Evolutionary conservation across 2,797 vertebrate genomes (phyloP).

Genomic region (Tragopan temminckii): DNA sequence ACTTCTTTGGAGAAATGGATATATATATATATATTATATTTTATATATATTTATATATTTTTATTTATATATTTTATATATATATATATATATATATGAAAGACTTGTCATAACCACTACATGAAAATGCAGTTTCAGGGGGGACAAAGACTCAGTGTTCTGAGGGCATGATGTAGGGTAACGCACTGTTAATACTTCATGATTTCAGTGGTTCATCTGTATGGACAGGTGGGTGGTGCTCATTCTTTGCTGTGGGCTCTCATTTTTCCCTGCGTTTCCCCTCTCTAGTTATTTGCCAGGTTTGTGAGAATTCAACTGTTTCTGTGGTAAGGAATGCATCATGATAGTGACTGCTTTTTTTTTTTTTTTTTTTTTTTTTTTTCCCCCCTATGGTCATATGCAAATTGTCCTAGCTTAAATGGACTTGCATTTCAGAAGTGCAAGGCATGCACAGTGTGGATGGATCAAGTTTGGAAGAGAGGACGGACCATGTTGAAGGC

Average conservation of each 20-base stretch:
- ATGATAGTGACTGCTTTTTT: neutral
- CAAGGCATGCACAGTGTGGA: too few species aligned
- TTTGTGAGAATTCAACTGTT: neutral
- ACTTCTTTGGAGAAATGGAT: neutral
- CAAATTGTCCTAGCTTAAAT: neutral
- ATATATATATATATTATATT: too few species aligned
- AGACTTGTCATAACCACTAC: accelerated
- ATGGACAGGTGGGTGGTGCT: neutral
- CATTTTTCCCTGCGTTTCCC: neutral
- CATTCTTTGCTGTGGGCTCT: neutral
- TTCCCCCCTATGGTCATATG: too few species aligned
- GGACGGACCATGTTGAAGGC: neutral
- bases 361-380: too few species aligned
- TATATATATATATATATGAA: too few species aligned
- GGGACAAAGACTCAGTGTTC: neutral
- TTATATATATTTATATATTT: too few species aligned
- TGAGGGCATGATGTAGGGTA: neutral
- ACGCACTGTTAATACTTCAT: neutral
- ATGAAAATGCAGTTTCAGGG: neutral
- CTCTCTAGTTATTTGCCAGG: neutral
- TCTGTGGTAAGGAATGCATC: neutral
- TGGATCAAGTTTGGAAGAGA: neutral
- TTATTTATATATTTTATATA: too few species aligned
- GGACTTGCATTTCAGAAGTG: neutral
- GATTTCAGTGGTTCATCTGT: neutral